phyloP scores from a whole-genome alignment of 2,797 vertebrate genomes.

The Muraenolepis orangiensis region DNA sequence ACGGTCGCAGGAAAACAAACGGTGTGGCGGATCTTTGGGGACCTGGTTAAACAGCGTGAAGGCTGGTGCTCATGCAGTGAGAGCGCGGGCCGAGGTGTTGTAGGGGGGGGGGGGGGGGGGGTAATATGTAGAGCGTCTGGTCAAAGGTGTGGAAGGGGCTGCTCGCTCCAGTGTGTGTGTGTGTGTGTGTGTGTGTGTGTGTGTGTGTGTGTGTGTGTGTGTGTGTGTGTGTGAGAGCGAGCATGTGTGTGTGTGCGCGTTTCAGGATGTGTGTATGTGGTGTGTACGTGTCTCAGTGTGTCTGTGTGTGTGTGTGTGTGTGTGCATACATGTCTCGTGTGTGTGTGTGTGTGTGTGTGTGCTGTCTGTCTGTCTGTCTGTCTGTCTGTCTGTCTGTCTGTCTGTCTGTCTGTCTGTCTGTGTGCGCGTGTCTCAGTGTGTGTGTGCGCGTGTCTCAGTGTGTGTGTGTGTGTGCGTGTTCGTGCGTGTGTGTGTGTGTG shows the following conservation, averaged over 20 bases:
- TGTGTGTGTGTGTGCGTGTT: no score
- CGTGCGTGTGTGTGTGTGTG: background rate
- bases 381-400: no score
- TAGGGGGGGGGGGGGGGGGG: constrained; percentile 8
- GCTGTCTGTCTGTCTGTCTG: no score
- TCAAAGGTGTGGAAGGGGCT: constrained; percentile 60
- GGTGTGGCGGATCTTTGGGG: background rate
- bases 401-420: background rate
- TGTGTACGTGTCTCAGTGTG: background rate
- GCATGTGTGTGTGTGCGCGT: background rate
- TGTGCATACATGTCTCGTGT: no score
- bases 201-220: constrained; percentile 14
- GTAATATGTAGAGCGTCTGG: constrained; percentile 59
- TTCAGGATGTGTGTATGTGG: background rate
- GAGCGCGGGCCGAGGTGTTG: constrained; percentile 49
- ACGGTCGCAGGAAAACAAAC: background rate
- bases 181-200: constrained; percentile 3
- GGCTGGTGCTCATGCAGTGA: constrained; percentile 57
- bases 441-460: no score
- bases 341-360: no score
- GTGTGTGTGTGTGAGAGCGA: background rate
- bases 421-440: background rate
- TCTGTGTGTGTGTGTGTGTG: background rate
- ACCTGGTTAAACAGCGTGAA: constrained; percentile 50
- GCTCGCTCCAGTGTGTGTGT: constrained; percentile 13